phyloP scores from a whole-genome alignment of 1,140 invertebrate genomes.

The Psilanteris sp. region DNA sequence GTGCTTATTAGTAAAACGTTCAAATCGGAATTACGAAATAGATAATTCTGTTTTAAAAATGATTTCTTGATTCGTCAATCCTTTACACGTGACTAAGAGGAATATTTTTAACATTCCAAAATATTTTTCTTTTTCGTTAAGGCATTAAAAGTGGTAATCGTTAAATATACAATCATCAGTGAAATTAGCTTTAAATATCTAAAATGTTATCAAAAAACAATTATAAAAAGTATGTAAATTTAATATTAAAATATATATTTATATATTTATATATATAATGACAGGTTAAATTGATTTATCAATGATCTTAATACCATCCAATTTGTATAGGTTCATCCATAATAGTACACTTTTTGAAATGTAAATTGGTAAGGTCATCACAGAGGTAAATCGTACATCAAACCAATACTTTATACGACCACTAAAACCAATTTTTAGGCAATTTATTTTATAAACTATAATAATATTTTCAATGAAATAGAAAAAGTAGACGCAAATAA shows the following conservation, averaged over 20 bases:
- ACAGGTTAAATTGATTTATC: no score
- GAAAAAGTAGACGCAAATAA: no score
- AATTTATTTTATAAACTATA: no score
- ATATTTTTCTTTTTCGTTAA: conserved; percentile 18
- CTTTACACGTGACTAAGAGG: conserved; percentile 4
- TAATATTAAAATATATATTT: conserved; percentile 40
- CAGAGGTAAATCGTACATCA: no score
- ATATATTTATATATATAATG: conserved; percentile 8
- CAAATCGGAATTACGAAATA: background rate
- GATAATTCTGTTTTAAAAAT: background rate
- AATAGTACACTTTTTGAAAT: no score
- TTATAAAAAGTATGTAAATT: conserved; percentile 40
- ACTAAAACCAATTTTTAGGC: no score
- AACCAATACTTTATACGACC: no score
- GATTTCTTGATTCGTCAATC: conserved; percentile 20
- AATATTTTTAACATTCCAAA: conserved; percentile 14
- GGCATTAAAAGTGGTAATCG: conserved; percentile 48
- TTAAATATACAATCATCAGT: conserved; percentile 12
- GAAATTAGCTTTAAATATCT: conserved; percentile 41
- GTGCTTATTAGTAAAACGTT: no score
- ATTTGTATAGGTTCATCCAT: no score
- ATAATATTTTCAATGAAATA: no score
- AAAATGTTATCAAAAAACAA: conserved; percentile 33
- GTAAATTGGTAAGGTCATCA: no score
- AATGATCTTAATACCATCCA: no score